Percentiles rank a stretch among this genome's conserved stretches.
Evolutionary conservation across 2,797 vertebrate species (phyloP).

Genomic region (Pantherophis alleghaniensis): DNA sequence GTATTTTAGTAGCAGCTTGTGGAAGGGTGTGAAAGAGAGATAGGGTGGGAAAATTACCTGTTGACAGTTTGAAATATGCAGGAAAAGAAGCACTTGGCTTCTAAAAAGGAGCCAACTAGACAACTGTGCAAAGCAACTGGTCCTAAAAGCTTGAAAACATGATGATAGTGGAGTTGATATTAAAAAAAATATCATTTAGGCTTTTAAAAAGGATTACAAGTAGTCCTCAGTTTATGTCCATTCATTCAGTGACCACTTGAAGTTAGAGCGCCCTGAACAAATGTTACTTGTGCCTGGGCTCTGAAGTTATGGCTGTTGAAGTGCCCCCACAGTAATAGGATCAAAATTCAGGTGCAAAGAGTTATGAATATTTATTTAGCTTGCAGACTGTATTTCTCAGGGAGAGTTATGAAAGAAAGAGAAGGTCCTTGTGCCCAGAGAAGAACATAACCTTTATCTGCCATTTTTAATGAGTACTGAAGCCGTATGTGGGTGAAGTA

Average conservation of each 20-base stretch:
- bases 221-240: not conserved
- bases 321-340: not conserved
- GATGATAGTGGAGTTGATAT: not conserved
- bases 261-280: not conserved
- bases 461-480: not conserved
- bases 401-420: not conserved
- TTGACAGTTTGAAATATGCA: not conserved
- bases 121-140: not conserved
- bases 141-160: conserved; percentile 20
- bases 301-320: not conserved
- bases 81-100: conserved; percentile 7
- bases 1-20: not conserved
- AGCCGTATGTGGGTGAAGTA: not conserved
- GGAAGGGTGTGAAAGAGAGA: not conserved
- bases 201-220: not conserved
- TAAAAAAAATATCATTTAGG: no score
- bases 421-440: conserved; percentile 3
- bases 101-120: not conserved
- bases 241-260: not conserved
- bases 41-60: not conserved
- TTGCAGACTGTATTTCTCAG: conserved; percentile 12
- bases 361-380: conserved; percentile 23
- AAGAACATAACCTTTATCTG: conserved; percentile 5
- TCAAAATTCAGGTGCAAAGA: not conserved
- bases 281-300: not conserved